Evolutionary conservation across 2,113 vertebrate genomes (phyloP).

Genomic region (Prolemur simus): DNA sequence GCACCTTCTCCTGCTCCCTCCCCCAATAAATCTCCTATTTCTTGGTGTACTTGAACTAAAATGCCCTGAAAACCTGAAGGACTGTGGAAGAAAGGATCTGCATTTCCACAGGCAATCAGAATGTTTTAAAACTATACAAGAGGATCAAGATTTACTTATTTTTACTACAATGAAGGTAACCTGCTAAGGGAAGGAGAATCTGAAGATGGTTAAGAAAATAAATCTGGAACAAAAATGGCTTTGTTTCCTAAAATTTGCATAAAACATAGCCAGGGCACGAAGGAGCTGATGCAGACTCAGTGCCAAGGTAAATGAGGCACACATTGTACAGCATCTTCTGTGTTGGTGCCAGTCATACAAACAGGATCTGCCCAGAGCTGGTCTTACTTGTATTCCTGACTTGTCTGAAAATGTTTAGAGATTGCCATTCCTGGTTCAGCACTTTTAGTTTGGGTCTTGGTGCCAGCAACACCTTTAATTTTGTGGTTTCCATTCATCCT

Average conservation of each 20-base stretch:
- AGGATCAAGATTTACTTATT: not conserved
- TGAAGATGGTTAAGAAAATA: conserved; percentile 46
- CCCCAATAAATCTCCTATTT: not conserved
- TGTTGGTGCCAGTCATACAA: not conserved
- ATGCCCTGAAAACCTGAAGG: not conserved
- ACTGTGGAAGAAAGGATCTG: not conserved
- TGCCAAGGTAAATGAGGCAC: conserved; percentile 1
- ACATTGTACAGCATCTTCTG: not conserved
- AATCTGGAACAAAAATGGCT: conserved; percentile 36
- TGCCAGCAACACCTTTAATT: conserved; percentile 71
- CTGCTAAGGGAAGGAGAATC: conserved; percentile 1
- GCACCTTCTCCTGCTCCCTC: not conserved
- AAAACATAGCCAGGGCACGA: conserved; percentile 29
- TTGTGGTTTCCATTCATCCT: conserved; percentile 70
- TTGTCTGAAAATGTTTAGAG: conserved; percentile 72
- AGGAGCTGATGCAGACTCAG: not conserved
- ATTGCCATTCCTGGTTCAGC: conserved; percentile 67
- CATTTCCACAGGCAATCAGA: not conserved
- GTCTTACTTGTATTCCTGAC: conserved; percentile 59
- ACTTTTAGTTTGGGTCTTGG: conserved; percentile 53
- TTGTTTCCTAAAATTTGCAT: conserved; percentile 40
- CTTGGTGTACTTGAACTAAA: not conserved
- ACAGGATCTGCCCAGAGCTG: conserved; percentile 47
- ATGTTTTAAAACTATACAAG: not conserved
- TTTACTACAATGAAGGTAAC: conserved; percentile 8